Conservation (phyloP, 2,797 vertebrate species). For the Sebastes itinus region DNA sequence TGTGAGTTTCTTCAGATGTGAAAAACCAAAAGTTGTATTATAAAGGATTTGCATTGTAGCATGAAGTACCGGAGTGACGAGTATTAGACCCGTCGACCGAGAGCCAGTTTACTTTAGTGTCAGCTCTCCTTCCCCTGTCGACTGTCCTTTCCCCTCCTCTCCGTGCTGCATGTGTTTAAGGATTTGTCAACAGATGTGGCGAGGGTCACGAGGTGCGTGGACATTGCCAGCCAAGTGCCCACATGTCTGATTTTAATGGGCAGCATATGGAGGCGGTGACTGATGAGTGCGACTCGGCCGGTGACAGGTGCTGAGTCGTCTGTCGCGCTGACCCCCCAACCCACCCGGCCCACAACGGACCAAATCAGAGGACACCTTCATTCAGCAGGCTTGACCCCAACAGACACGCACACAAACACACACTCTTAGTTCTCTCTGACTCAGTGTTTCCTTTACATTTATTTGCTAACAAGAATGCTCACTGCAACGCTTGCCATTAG, state of each 20-base stretch:
- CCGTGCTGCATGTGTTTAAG: conserved; percentile 66
- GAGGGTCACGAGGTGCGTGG: conserved; percentile 69
- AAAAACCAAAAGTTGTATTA: no score
- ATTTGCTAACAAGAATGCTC: background rate
- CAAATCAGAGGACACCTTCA: conserved; percentile 72
- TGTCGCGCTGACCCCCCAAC: conserved; percentile 56
- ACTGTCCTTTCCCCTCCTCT: conserved; percentile 22
- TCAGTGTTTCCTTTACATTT: conserved; percentile 3
- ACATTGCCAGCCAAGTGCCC: conserved; percentile 63
- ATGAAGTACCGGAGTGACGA: background rate
- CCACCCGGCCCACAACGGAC: conserved; percentile 28
- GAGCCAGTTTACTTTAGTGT: background rate
- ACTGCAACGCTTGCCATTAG: background rate
- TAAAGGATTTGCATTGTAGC: background rate
- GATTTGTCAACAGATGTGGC: conserved; percentile 80
- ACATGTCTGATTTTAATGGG: conserved; percentile 81
- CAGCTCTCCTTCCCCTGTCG: conserved; percentile 3
- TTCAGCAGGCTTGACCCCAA: conserved; percentile 46
- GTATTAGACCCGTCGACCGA: background rate
- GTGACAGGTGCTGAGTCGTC: conserved; percentile 81
- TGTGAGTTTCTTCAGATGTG: background rate
- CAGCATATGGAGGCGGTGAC: conserved; percentile 83
- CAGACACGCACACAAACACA: background rate
- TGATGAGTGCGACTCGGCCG: conserved; percentile 72
- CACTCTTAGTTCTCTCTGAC: background rate